Evolutionary conservation across 1,140 invertebrate genomes (phyloP), one percentile per base, ranked within the genome.

Genomic region (Saccostrea cuccullata): DNA sequence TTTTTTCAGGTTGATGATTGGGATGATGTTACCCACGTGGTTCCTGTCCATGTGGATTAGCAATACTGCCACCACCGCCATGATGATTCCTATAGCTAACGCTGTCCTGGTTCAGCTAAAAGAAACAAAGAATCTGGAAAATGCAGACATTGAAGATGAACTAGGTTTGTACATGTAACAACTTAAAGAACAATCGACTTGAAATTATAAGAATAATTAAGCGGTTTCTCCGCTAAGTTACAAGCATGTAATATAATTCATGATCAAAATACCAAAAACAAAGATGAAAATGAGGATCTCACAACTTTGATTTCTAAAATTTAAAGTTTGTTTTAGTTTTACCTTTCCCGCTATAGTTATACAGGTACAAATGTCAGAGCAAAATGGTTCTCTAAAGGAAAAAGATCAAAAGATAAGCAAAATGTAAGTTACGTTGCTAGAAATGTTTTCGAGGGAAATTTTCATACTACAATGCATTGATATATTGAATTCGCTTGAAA

Each of bases 1-100:
- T 47, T 47, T 60, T 56, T 87, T 82, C 85, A 93, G 93, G 90
- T 77, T 96, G 56, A 94, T 96, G 92, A 83, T 95, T 40, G 95
- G 95, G 12, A 92, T 95, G 90, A 95, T 95, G 94, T 56, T 92
- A 0, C 92, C 93, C 26, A 95, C 95, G 12, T 93, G 93, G 92
- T 95, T 95, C 56, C 90, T 95, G 84, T 95, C 95, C 17, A 95
- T 95, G 95, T 96, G 95, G 94, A 95, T 96, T 82, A 94, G 91
- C 70, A 96, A 96, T 92, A 94, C 95, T 6, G 95, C 95, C 11
- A 95, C 95, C 1, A 93, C 95, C 5, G 94, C 95, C 58, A 95
- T 96, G 93, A 95, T 95, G 94, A 90, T 95, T 6, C 95, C 95
- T 0, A 95, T 96, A 40, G 94, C 93, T 1, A 92, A 94, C 56